These are phyloP conservation scores for Pteruthius melanotis DNA, from an alignment of 2,113 vertebrate species.

Conservation along the genomic window DNA sequence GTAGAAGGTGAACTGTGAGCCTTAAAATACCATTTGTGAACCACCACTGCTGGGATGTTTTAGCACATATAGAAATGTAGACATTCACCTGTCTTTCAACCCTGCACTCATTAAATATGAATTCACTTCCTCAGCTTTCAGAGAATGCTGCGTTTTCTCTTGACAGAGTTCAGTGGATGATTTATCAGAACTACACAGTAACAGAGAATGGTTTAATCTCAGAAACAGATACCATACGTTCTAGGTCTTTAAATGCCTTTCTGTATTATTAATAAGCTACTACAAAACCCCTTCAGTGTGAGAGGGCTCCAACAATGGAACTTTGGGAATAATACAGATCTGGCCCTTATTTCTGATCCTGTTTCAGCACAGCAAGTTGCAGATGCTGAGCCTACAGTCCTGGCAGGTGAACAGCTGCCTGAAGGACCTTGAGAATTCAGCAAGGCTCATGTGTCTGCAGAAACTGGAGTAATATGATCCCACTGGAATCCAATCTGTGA, in stretches of 20 bases:
- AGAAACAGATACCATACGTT: background rate
- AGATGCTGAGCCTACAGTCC: background rate
- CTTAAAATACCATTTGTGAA: background rate
- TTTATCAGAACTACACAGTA: background rate
- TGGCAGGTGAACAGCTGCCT: background rate
- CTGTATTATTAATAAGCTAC: background rate
- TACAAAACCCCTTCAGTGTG: background rate
- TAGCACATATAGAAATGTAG: background rate
- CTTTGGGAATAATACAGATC: background rate
- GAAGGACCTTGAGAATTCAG: background rate
- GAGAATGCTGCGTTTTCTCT: background rate
- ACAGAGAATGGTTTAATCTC: background rate
- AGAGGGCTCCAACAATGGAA: background rate
- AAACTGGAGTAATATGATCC: background rate
- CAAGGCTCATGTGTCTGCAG: background rate
- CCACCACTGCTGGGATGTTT: background rate
- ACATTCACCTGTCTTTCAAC: background rate
- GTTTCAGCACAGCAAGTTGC: background rate
- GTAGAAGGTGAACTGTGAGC: background rate
- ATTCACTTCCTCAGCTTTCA: background rate
- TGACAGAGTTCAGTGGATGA: background rate
- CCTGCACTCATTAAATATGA: background rate
- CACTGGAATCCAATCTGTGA: background rate
- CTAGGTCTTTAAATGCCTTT: background rate
- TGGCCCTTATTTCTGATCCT: background rate